Base-by-base conservation (phyloP, 2,888 invertebrate genomes). In the Conomelus anceps region DNA sequence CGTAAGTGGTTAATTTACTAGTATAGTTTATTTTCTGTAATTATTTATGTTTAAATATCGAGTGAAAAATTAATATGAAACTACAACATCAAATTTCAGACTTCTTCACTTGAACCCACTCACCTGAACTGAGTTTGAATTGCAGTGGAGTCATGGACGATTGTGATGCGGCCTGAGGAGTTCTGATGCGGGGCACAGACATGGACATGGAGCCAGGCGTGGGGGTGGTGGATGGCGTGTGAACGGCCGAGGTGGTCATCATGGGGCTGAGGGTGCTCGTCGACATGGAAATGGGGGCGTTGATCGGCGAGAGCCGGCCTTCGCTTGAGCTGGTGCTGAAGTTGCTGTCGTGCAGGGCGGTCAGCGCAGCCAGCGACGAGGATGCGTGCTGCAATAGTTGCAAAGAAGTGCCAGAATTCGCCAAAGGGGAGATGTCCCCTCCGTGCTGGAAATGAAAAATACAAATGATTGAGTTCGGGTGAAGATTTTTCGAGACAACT, bases 271-370 rank as follows among this genome's bases (percentile, higher is more conserved):
- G 63, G 24, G 22, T 17, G 9, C 24, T 23, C 22, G 24, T 24
- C 3, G 86, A 86, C 3, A 26, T 91, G 91, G 89, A 92, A n/a
- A 63, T 20, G 7, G 63, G 63, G n/a, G 34, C 34, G 34, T 34
- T 34, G 34, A 7, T 1, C 91, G 89, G 92, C 89, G 88, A 91
- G 90, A 94, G 94, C 26, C 94, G 92, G 22, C 92, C 94, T 90
- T 95, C 95, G 91, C 94, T 94, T 17, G 94, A 93, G 91, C 94
- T 94, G 91, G 94, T 94, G 90, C 94, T 94, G 90, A 94, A 94
- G 86, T 94, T 92, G 23, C 94, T 94, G 85, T 92, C 92, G 4
- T 91, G 91, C 11, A 91, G 90, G 22, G 91, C 91, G 84, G 90
- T 91, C 22, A 91, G 89, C 0, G 91, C 91, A 26, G 91, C 91